Evolutionary conservation across 2,113 vertebrate species (phyloP), one percentile per base, ranked within the genome.

Genomic region (Manacus vitellinus): DNA sequence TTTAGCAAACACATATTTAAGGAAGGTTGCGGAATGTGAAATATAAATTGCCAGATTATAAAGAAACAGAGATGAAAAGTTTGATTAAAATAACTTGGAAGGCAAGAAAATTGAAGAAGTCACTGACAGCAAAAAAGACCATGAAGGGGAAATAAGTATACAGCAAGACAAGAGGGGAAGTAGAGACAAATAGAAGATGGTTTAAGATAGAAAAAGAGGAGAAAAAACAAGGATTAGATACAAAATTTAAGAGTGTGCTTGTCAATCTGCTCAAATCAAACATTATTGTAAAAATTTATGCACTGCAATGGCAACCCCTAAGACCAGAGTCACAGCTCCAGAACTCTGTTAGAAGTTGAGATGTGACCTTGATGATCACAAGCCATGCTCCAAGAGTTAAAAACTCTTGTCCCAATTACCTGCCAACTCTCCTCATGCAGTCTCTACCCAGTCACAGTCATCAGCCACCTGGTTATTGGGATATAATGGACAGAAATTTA

Each of bases 311-410:
- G 22, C 17, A 67, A 33, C 14, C 31, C 13, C 14, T 11, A 63
- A 55, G 18, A 46, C 6, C 44, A 41, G 11, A 54, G 14, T 21
- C 37, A 35, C 1, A 6, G 43, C 37, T 39, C 23, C 51, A 62
- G n/a, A 75, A 41, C 5, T 11, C 7, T 67, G 12, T 24, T 33
- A 7, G 14, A 68, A 68, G 20, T 13, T 59, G 43, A 58, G 54
- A 65, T 46, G 33, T 27, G 33, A 77, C 12, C 39, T 55, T 61
- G 20, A 39, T 9, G 14, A 44, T 14, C 28, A 65, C 0, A 0
- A 92, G 27, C 8, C 25, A 56, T 1, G 0, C 30, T 30, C 25
- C 41, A 37, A 66, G 7, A 86, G 37, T 14, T 0, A 0, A 80
- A 80, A 59, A 68, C 6, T 9, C 39, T 21, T 27, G 24, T 28